Percentiles rank a stretch among this genome's conserved stretches.
Evolutionary conservation across 2,113 vertebrate species (phyloP).

Genomic region (Illadopsis cleaveri): DNA sequence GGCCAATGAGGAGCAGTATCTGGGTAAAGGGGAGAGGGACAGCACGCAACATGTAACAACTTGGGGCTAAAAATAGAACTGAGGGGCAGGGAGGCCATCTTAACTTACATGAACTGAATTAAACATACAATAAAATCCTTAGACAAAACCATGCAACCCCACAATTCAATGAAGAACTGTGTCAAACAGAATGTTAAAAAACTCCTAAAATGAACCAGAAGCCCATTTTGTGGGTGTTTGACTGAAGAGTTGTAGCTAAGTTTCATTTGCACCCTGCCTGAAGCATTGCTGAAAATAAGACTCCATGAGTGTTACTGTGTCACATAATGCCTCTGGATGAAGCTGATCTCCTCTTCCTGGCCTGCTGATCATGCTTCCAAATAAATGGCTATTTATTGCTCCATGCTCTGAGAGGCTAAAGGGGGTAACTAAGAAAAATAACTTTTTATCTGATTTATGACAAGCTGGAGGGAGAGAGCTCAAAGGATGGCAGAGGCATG

Average conservation of each 20-base stretch:
- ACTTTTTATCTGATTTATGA: not conserved
- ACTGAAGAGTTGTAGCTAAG: not conserved
- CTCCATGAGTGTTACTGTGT: not conserved
- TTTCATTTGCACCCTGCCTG: not conserved
- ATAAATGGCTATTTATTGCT: not conserved
- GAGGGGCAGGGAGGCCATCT: too few relatives aligned
- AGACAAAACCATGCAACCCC: too few relatives aligned
- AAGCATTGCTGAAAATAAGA: not conserved
- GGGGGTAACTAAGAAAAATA: not conserved
- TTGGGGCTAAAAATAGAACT: too few relatives aligned
- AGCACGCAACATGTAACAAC: too few relatives aligned
- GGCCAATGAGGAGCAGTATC: too few relatives aligned
- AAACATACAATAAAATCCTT: too few relatives aligned
- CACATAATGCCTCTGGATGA: not conserved
- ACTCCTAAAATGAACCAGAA: not conserved
- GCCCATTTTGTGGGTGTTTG: not conserved
- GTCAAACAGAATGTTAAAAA: not conserved
- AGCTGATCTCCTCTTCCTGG: not conserved
- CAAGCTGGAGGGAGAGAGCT: not conserved
- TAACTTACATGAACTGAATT: too few relatives aligned
- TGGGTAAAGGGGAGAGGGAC: too few relatives aligned
- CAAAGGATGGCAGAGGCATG: not conserved
- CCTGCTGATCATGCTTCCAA: not conserved
- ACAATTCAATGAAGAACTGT: not conserved
- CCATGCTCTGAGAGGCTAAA: not conserved